Conservation (phyloP, 2,888 invertebrate species). For the Apotomis betuletana region DNA sequence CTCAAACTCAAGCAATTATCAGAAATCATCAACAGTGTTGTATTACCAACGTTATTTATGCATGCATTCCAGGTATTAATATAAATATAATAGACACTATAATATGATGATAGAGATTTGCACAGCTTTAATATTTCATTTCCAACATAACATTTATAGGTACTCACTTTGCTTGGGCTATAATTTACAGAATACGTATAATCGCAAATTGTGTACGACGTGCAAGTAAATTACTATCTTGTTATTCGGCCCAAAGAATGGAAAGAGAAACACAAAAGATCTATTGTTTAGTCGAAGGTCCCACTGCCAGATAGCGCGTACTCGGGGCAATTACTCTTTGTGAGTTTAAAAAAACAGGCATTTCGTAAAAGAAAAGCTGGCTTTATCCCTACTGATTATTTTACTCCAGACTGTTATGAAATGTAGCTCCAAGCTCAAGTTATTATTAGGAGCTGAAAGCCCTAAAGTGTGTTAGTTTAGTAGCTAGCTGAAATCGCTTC, state of each 20-base stretch:
- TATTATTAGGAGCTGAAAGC: conserved; percentile 36
- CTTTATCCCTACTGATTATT: conserved; percentile 10
- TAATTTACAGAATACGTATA: conserved; percentile 26
- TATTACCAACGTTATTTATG: neutral
- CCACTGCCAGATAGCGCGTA: conserved; percentile 38
- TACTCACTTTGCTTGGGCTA: conserved; percentile 2
- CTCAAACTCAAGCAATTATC: too few species aligned
- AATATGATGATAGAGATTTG: conserved; percentile 12
- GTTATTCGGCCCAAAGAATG: conserved; percentile 38
- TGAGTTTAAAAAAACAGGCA: conserved; percentile 29
- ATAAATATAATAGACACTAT: conserved; percentile 9
- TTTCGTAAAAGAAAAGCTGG: conserved; percentile 32
- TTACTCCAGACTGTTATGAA: conserved; percentile 23
- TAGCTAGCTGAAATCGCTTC: conserved; percentile 40
- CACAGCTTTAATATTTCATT: conserved; percentile 15
- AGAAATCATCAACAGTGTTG: too few species aligned
- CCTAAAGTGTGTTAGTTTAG: conserved; percentile 34
- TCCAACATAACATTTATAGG: conserved; percentile 10
- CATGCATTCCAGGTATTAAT: neutral
- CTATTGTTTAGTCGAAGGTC: conserved; percentile 41
- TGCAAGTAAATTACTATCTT: conserved; percentile 37
- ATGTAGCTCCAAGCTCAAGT: conserved; percentile 13
- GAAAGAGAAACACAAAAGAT: conserved; percentile 41
- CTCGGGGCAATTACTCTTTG: conserved; percentile 39
- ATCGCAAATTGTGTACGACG: conserved; percentile 25